Base-by-base conservation (phyloP, 2,113 vertebrate species). In the Nerophis lumbriciformis region DNA sequence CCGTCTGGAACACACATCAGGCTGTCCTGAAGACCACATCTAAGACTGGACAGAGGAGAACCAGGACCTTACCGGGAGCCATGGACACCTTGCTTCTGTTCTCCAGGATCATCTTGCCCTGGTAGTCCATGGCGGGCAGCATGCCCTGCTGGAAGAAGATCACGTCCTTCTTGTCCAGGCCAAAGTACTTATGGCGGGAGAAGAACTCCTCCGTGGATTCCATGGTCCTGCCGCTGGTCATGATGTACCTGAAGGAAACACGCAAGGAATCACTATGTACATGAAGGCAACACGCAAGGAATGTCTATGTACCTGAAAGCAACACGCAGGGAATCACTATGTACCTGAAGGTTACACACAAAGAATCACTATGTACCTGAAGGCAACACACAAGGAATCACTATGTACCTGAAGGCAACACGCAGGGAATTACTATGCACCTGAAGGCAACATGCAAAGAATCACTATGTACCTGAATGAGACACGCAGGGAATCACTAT, bases 81-180 rank as follows among this genome's bases (percentile, higher is more conserved):
- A 98, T 98, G 59, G 94, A 90, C 61, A 96, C 72, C 85, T 93
- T 96, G 69, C 90, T 88, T 85, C 94, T 95, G 62, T 84, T 91
- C 77, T 99, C 96, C 81, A 99, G 81, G 64, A 99, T 92, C 72
- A 98, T 90, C 82, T 95, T 98, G 54, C 96, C 94, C 35, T 83
- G 87, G 63, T 94, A 96, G 42, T 93, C 93, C 91, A 99, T 87
- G 21, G 97, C 97, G 0, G 97, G 96, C n/a, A 99, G 88, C 97
- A 98, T 98, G 63, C 96, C 95, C 79, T 99, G 97, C 84, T 97
- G 94, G 69, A 99, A 99, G 80, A 99, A 94, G 61, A 97, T 66
- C 1, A 98, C 72, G 0, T 95, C 91, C 75, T 91, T 88, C 72
- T 93, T 86, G 16, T 89, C 88, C 68, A 99, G 81, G 45, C 97